A percentile compares a stretch with the other conserved stretches of the same genome.
Conservation (phyloP, 64 coral and sea anemone species). For the Montipora capricornis region DNA sequence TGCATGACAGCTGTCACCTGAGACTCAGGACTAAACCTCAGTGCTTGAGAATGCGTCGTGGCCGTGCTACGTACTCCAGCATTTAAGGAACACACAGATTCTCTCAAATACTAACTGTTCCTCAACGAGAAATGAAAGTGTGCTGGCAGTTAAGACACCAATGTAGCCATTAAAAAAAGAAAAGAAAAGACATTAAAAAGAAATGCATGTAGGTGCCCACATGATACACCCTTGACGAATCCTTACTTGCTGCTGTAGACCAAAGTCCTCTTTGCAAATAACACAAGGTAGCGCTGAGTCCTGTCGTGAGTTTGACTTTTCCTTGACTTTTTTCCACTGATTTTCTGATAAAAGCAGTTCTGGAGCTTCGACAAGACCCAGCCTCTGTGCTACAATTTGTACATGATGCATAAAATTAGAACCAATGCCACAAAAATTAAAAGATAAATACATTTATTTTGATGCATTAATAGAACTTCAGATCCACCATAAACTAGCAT, state of each 20-base stretch:
- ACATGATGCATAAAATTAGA: neutral
- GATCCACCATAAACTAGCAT: too few relatives aligned
- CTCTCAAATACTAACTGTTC: too few relatives aligned
- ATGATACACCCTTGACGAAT: neutral
- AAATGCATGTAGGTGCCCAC: neutral
- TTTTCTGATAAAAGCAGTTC: conserved; percentile 79
- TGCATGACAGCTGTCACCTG: too few relatives aligned
- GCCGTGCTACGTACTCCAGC: too few relatives aligned
- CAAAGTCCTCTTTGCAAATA: conserved; percentile 99
- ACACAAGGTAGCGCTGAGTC: conserved; percentile 96
- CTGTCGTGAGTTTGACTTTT: conserved; percentile 88
- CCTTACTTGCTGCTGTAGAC: conserved; percentile 87
- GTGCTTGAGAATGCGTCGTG: too few relatives aligned
- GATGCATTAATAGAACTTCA: too few relatives aligned
- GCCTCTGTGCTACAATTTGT: conserved; percentile 76
- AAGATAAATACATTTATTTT: too few relatives aligned
- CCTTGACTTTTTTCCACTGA: conserved; percentile 92
- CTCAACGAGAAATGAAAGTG: too few relatives aligned
- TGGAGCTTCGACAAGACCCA: conserved; percentile 92
- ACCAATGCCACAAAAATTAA: neutral
- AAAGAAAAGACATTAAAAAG: neutral
- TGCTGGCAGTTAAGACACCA: too few relatives aligned
- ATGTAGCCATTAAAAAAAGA: too few relatives aligned
- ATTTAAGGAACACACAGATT: too few relatives aligned
- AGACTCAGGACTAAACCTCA: too few relatives aligned